Conservation (phyloP, 2,888 invertebrate species). For the Drosophila setosimentum region DNA sequence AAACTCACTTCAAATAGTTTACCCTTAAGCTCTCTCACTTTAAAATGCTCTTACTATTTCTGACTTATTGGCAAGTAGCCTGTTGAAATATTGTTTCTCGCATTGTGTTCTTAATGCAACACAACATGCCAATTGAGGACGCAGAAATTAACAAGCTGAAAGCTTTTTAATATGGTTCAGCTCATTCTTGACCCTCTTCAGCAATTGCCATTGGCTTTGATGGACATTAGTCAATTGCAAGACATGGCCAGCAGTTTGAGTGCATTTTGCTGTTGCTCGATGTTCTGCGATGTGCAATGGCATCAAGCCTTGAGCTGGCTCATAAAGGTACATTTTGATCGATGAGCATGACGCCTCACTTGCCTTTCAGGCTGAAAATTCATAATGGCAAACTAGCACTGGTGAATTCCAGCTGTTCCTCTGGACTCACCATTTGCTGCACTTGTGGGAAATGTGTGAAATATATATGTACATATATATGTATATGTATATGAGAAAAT, state of each 20-base stretch:
- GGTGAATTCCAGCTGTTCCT: not conserved
- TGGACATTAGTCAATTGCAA: conserved; percentile 4
- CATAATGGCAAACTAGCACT: not conserved
- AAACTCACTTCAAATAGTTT: not conserved
- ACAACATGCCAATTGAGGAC: not conserved
- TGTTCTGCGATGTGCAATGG: conserved; percentile 7
- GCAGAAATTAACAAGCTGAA: not conserved
- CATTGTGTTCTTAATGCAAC: not conserved
- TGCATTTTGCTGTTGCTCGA: conserved; percentile 9
- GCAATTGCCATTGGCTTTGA: conserved; percentile 1
- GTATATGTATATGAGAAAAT: conserved; percentile 15
- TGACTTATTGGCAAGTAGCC: not conserved
- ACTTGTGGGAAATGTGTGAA: conserved; percentile 7
- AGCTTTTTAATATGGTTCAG: not conserved
- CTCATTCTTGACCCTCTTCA: not conserved
- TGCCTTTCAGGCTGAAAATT: not conserved
- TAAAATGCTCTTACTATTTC: not conserved
- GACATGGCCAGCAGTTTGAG: conserved; percentile 1
- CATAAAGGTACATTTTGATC: conserved; percentile 15
- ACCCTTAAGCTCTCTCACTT: not conserved
- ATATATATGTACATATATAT: conserved; percentile 4
- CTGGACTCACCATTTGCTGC: not conserved
- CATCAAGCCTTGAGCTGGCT: not conserved
- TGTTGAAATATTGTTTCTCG: not conserved
- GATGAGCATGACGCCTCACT: not conserved